Evolutionary conservation across 2,888 invertebrate species (phyloP).

Genomic region (Crioceris asparagi): DNA sequence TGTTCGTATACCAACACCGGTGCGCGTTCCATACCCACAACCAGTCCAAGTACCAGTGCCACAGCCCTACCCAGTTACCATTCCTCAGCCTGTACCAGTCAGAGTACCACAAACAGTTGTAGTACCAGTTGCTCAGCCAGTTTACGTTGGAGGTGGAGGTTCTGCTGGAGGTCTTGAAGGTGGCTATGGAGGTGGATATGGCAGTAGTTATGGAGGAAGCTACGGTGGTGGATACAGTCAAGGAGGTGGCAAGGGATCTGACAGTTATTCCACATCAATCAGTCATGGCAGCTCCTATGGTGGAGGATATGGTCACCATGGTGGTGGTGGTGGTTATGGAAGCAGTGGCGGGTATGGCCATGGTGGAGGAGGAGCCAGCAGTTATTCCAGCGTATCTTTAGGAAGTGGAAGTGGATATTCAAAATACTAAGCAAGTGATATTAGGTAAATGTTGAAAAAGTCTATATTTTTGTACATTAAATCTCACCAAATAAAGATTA

Average conservation of each 20-base stretch:
- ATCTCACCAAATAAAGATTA: no score
- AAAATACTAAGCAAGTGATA: no score
- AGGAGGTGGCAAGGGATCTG: conserved; percentile 8
- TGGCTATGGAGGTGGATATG: conserved; percentile 8
- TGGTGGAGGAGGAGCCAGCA: conserved; percentile 14
- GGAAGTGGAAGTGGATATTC: no score
- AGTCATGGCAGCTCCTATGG: conserved; percentile 9
- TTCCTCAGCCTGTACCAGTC: conserved; percentile 43
- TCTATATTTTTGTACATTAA: no score
- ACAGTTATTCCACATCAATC: conserved; percentile 8
- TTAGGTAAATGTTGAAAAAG: no score
- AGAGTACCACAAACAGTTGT: conserved; percentile 26
- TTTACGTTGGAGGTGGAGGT: conserved; percentile 21
- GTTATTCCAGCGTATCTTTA: conserved; percentile 20
- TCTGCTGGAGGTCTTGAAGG: conserved; percentile 14
- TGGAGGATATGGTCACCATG: conserved; percentile 1
- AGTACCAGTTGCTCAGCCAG: background rate
- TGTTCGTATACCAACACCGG: conserved; percentile 36
- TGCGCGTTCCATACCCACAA: conserved; percentile 38
- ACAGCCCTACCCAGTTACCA: conserved; percentile 45
- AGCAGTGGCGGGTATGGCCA: background rate
- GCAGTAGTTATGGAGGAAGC: conserved; percentile 10
- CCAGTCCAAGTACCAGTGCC: conserved; percentile 41
- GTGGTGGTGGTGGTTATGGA: background rate
- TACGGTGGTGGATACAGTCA: conserved; percentile 2